Conservation (phyloP, 2,888 invertebrate genomes). For the Andrena fulva region DNA sequence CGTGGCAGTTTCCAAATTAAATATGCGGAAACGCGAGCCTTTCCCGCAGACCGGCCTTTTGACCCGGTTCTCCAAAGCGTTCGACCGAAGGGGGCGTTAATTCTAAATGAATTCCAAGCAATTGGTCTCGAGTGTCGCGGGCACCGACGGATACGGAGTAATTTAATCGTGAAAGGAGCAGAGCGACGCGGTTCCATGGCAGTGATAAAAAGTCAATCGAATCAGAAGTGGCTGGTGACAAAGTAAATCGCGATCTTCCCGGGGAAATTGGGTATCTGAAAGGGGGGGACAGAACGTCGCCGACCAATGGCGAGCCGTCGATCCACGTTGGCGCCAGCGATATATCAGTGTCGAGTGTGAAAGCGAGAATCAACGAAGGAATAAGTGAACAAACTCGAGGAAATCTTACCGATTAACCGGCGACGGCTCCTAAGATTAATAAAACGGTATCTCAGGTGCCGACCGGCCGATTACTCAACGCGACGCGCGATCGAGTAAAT, state of each 20-base stretch:
- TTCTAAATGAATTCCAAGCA: not conserved
- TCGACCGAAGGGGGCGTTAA: not conserved
- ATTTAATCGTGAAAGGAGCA: conserved; percentile 30
- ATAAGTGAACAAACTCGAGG: conserved; percentile 20
- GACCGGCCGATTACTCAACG: not conserved
- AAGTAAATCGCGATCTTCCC: conserved; percentile 62
- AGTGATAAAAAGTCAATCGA: conserved; percentile 57
- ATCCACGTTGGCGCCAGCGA: conserved; percentile 49
- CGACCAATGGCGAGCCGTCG: conserved; percentile 61
- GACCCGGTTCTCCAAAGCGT: not conserved
- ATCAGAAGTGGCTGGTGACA: conserved; percentile 49
- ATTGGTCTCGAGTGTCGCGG: not conserved
- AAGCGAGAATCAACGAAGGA: conserved; percentile 32
- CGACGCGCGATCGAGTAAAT: not conserved
- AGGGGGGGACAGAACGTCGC: conserved; percentile 48
- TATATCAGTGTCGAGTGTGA: conserved; percentile 59
- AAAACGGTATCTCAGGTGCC: conserved; percentile 24
- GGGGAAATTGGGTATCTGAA: conserved; percentile 64
- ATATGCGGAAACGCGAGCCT: not conserved
- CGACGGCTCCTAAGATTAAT: conserved; percentile 62
- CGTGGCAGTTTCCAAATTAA: not conserved
- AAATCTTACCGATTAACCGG: conserved; percentile 45
- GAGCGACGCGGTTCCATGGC: conserved; percentile 30
- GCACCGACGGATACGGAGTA: conserved; percentile 10
- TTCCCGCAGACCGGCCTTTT: not conserved